Conservation (phyloP, 1,140 invertebrate species). For the Ooceraea biroi region DNA sequence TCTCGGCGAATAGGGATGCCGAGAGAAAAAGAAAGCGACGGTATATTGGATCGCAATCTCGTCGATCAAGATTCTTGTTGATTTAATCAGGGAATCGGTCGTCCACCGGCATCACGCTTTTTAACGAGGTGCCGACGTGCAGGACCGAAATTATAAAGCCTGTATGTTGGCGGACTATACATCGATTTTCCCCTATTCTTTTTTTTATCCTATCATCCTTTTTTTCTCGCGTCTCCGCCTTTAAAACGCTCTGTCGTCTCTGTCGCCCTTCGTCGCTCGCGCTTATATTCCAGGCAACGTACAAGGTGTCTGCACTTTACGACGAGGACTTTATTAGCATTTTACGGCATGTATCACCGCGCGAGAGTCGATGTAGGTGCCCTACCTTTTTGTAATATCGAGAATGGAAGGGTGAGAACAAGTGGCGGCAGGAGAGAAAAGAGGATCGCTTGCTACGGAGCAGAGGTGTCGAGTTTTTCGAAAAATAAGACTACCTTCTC, state of each 20-base stretch:
- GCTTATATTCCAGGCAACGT: conserved; percentile 50
- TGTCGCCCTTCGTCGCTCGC: conserved; percentile 3
- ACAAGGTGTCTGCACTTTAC: conserved; percentile 66
- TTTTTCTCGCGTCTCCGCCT: conserved; percentile 3
- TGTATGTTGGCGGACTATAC: conserved; percentile 16
- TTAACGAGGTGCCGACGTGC: conserved; percentile 60
- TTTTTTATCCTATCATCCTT: neutral
- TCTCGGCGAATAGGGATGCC: neutral
- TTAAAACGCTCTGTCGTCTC: conserved; percentile 7
- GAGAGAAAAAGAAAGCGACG: neutral
- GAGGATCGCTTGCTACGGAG: neutral
- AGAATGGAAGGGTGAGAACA: neutral
- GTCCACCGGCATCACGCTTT: neutral
- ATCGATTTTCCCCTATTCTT: conserved; percentile 61
- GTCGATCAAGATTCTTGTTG: conserved; percentile 5
- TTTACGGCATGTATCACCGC: conserved; percentile 73
- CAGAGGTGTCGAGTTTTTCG: neutral
- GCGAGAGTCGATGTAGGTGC: conserved; percentile 35
- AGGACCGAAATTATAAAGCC: conserved; percentile 61
- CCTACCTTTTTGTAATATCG: conserved; percentile 35
- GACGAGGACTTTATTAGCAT: conserved; percentile 79
- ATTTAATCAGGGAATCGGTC: conserved; percentile 45
- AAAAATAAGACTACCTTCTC: conserved; percentile 10
- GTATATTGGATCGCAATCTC: conserved; percentile 14
- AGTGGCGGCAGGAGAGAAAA: neutral